Percentiles rank a stretch among this genome's conserved stretches.
phyloP scores from a whole-genome alignment of 2,113 vertebrate species.

The Carettochelys insculpta region DNA sequence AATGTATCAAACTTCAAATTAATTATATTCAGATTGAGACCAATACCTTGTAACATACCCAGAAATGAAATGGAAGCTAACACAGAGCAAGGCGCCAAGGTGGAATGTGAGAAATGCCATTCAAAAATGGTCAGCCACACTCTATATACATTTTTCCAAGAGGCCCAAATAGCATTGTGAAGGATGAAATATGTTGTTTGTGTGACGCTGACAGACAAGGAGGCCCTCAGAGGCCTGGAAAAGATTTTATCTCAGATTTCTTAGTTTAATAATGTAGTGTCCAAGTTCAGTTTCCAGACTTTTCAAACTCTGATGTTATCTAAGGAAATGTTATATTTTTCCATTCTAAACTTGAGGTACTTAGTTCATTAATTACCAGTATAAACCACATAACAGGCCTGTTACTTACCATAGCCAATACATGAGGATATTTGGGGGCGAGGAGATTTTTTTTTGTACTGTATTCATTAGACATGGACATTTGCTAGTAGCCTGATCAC shows the following conservation, averaged over 20 bases:
- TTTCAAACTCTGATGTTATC: slow-evolving; percentile 62
- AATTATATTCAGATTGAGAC: background rate
- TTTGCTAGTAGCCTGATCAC: slow-evolving; percentile 5
- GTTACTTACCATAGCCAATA: background rate
- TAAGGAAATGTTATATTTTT: slow-evolving; percentile 63
- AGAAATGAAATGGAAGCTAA: background rate
- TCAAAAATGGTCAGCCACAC: background rate
- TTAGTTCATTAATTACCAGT: slow-evolving; percentile 36
- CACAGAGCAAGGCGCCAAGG: background rate
- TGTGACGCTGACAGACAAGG: slow-evolving; percentile 34
- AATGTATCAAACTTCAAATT: background rate
- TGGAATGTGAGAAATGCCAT: background rate
- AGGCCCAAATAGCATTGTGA: background rate
- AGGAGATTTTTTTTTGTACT: slow-evolving; percentile 30
- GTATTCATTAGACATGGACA: slow-evolving; percentile 8
- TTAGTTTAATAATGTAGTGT: slow-evolving; percentile 20
- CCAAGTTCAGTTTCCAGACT: slow-evolving; percentile 64
- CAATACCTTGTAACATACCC: background rate
- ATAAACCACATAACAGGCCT: background rate
- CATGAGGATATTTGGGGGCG: background rate
- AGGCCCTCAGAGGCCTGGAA: slow-evolving; percentile 24
- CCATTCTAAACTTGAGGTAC: slow-evolving; percentile 17
- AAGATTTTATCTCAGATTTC: slow-evolving; percentile 50
- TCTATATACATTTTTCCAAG: background rate
- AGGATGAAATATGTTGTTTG: slow-evolving; percentile 25